Evolutionary conservation across 2,797 vertebrate species (phyloP), one percentile per base, ranked within the genome.

Genomic region (Hydrolagus colliei): DNA sequence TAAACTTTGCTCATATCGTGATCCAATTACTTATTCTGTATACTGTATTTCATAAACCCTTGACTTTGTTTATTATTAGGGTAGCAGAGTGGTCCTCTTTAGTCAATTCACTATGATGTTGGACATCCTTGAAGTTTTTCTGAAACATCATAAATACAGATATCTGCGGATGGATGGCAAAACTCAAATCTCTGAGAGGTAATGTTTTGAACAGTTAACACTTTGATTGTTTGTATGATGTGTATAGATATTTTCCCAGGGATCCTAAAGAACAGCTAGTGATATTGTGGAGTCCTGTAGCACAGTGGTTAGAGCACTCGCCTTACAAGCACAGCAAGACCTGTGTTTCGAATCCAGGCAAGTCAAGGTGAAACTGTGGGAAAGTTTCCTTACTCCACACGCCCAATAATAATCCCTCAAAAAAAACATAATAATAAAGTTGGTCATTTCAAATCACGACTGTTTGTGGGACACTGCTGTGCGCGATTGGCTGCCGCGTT

Each of bases 101-200:
- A 99, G 98, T 91, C 98, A 99, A 87, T 99, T 99, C 90, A 98
- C 96, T 80, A 99, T 98, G 96, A 96, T 99, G 95, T 90, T 99
- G 90, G 97, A 99, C 92, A 96, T 99, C 75, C 91, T 99, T 90
- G 98, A 99, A 90, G 92, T 96, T 89, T 94, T 99, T 86, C 90
- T 99, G 78, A 96, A 93, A 86, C 95, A 98, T 85, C 93, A 95
- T 22, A 93, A 96, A 6, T 94, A 98, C 87, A 94, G 93, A 86
- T 98, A 96, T 20, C 88, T 98, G 87, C 92, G 98, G 73, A 89
- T 99, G 90, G 97, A 99, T 87, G 97, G 97, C 86, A 97, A 95
- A 89, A 99, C 97, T 0, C 97, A 96, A 22, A 96, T 98, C 89
- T 94, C 97, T 1, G 95, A 98, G 89, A 94, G 98, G 98, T 99